Conservation (phyloP, 2,113 vertebrate species). For the human region DNA sequence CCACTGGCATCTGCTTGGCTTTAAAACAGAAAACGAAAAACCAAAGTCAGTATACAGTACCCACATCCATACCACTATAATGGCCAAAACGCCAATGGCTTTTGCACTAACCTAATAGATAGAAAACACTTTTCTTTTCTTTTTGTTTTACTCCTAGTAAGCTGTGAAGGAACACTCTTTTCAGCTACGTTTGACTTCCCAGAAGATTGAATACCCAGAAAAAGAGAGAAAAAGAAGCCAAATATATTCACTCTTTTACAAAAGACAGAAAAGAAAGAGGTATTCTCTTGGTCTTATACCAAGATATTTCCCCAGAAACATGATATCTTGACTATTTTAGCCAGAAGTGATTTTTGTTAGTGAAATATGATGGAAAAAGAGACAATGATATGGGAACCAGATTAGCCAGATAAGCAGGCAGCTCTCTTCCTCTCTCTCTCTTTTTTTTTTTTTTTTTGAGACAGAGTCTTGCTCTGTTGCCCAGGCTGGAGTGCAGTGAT, state of each 20-base stretch:
- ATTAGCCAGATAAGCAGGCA: background rate
- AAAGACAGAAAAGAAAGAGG: background rate
- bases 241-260: background rate
- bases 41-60: slow-evolving; percentile 16
- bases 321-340: background rate
- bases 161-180: background rate
- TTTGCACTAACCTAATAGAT: no score
- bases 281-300: background rate
- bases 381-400: background rate
- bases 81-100: no score
- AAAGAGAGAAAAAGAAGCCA: background rate
- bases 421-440: background rate
- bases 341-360: background rate
- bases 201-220: background rate
- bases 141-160: no score
- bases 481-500: no score
- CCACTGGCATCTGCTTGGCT: slow-evolving; percentile 83
- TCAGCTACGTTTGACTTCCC: background rate
- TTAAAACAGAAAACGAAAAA: slow-evolving; percentile 71
- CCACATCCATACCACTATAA: background rate
- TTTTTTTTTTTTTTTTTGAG: no score
- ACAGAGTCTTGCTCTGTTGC: no score
- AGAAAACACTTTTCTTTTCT: no score
- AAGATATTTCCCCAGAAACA: background rate
- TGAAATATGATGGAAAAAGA: background rate